Evolutionary conservation across 1,140 invertebrate species (phyloP).

Genomic region (Eulimnadia texana): DNA sequence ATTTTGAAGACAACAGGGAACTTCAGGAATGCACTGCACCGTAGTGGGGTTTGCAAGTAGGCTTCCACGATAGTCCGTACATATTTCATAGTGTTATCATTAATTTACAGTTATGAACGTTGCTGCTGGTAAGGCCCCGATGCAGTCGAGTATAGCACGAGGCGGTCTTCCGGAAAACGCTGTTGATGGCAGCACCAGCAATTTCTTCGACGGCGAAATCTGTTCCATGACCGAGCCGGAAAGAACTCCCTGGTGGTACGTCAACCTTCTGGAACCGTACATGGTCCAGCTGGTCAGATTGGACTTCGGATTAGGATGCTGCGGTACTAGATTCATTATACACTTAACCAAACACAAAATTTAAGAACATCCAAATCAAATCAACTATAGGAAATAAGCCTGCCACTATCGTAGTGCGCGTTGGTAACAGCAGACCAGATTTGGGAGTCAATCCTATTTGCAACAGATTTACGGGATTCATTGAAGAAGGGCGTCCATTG

Average conservation of each 20-base stretch:
- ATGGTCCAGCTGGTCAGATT: constrained; percentile 85
- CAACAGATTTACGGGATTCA: constrained; percentile 67
- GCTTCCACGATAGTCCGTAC: no score
- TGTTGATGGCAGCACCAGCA: constrained; percentile 75
- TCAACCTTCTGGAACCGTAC: constrained; percentile 84
- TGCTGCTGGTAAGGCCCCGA: constrained; percentile 84
- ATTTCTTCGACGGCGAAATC: constrained; percentile 62
- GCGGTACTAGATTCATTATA: constrained; percentile 31
- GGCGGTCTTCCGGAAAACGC: constrained; percentile 77
- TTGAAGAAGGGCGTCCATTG: constrained; percentile 78
- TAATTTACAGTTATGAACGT: constrained; percentile 60
- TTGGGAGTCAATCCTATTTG: constrained; percentile 83
- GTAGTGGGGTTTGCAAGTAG: no score
- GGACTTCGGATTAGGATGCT: constrained; percentile 83
- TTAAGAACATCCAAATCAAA: neutral
- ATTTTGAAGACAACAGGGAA: no score
- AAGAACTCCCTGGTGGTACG: constrained; percentile 83
- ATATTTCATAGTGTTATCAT: no score
- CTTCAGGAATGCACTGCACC: no score
- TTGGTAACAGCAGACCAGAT: constrained; percentile 88
- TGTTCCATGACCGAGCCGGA: constrained; percentile 75
- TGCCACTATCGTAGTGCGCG: constrained; percentile 74
- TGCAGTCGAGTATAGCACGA: constrained; percentile 74
- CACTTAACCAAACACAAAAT: neutral
- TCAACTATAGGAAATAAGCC: constrained; percentile 34